Base-by-base conservation (phyloP, 2,888 invertebrate genomes). In the Amiota communis region DNA sequence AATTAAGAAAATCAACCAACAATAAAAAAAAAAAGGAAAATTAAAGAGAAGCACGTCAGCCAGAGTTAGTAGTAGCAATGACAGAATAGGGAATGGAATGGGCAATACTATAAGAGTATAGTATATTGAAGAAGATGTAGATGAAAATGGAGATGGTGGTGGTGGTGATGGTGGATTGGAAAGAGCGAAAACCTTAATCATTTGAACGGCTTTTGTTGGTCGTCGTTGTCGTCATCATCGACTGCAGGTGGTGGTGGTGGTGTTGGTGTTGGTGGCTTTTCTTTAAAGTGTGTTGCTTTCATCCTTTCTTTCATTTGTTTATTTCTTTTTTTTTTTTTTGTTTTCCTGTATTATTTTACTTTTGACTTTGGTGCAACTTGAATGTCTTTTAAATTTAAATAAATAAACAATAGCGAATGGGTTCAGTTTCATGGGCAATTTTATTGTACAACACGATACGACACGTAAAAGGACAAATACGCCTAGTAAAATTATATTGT, bases 161-260 rank as follows among this genome's bases (percentile, higher is more conserved):
- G 57, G 6, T 13, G 15, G 51, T 51, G 6, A 20, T 59, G 17
- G 36, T 36, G 6, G 36, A 36, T 36, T 36, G 36, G 36, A 36
- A 36, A 36, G n/a, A 20, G 59, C 80, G 36, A 77, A 83, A 85
- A 80, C 86, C 83, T 83, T 83, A 83, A 83, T 83, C 83, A 83
- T 68, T 48, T 53, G 67, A 68, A 68, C 67, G 51, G 67, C 53
- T 68, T 59, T 68, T 65, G 46, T 20, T 17, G 20, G 65, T 11
- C 65, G 65, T 15, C 17, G 17, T 17, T 36, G 36, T 36, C 2
- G 36, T 36, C 61, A 8, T 20, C 63, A n/a, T 17, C 63, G 63
- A 11, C 23, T 8, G 8, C 6, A n/a, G 59, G 11, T 17, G 20
- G 15, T n/a, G 17, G 17, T 6, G 36, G 67, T 11, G 59, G 11